phyloP scores from a whole-genome alignment of 2,797 vertebrate species.

The Coendou prehensilis region DNA sequence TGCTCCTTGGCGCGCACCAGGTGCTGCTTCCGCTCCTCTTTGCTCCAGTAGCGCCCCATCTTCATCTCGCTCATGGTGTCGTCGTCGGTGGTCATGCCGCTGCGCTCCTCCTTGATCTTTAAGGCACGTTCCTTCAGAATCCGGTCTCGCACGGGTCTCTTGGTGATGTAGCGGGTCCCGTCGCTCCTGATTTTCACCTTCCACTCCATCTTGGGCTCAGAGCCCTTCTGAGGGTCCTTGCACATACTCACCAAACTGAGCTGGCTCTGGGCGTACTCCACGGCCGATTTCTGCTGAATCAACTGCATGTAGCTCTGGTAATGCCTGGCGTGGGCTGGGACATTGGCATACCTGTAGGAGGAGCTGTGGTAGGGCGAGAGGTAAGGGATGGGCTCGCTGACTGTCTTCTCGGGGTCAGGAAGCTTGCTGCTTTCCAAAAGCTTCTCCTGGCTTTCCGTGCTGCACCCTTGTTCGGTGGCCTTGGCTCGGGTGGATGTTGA shows the following conservation, averaged over 20 bases:
- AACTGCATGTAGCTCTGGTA: conserved; percentile 99
- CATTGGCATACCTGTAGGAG: conserved; percentile 92
- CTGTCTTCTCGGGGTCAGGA: conserved; percentile 86
- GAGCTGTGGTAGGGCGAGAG: conserved; percentile 96
- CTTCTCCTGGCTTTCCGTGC: conserved; percentile 88
- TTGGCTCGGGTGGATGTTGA: conserved; percentile 88
- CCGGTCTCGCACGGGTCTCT: conserved; percentile 97
- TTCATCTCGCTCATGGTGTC: conserved; percentile 99
- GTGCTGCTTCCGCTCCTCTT: conserved; percentile 98
- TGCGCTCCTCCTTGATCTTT: conserved; percentile 98
- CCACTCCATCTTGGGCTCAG: conserved; percentile 97
- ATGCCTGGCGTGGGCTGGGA: conserved; percentile 95
- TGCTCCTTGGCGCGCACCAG: conserved; percentile 97
- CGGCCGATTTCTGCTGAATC: conserved; percentile 96
- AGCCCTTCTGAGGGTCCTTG: conserved; percentile 91
- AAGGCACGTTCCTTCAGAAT: conserved; percentile 97
- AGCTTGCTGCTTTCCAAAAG: conserved; percentile 88
- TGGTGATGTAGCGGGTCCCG: conserved; percentile 97
- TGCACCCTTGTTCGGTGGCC: conserved; percentile 89
- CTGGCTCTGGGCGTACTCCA: conserved; percentile 97
- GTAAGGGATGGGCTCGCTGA: conserved; percentile 92
- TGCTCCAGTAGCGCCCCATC: conserved; percentile 99
- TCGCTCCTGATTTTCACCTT: conserved; percentile 98
- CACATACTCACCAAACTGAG: conserved; percentile 95
- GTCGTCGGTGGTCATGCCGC: conserved; percentile 97